Conservation (phyloP, 2,888 invertebrate genomes). For the Octonoba sinensis region DNA sequence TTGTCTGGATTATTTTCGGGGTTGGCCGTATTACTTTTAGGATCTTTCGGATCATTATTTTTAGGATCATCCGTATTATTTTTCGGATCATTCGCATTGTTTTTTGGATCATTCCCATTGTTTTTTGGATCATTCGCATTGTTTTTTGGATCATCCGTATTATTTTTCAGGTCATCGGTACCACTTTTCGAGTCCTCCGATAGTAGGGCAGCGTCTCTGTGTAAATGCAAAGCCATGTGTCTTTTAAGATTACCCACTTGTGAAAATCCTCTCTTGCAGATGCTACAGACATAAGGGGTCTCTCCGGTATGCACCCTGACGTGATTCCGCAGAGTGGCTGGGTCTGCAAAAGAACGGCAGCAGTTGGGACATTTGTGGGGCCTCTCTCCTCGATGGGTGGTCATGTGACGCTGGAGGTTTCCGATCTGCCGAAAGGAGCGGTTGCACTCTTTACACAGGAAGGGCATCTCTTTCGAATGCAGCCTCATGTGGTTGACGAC, state of each 20-base stretch:
- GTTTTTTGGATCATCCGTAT: not conserved
- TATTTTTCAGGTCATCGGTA: not conserved
- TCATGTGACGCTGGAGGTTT: conserved; percentile 57
- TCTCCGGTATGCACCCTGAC: conserved; percentile 49
- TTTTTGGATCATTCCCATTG: too few species aligned
- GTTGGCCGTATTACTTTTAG: too few species aligned
- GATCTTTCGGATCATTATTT: too few species aligned
- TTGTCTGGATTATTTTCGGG: too few species aligned
- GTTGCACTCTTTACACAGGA: conserved; percentile 33
- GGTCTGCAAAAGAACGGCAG: conserved; percentile 45
- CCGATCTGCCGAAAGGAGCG: conserved; percentile 55
- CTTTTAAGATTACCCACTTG: conserved; percentile 59
- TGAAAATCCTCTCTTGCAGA: conserved; percentile 43
- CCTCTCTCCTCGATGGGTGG: conserved; percentile 44
- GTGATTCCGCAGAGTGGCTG: conserved; percentile 59
- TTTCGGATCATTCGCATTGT: too few species aligned
- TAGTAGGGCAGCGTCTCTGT: not conserved
- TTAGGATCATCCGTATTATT: too few species aligned
- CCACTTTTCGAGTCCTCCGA: not conserved
- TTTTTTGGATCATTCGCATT: not conserved
- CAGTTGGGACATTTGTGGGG: conserved; percentile 53
- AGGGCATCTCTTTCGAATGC: conserved; percentile 54
- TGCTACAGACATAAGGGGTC: conserved; percentile 47
- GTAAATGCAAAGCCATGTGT: conserved; percentile 52
- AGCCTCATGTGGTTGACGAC: conserved; percentile 50